These are phyloP conservation scores for Momotus momota DNA, from an alignment of 2,797 vertebrate species.

Conservation along the genomic window DNA sequence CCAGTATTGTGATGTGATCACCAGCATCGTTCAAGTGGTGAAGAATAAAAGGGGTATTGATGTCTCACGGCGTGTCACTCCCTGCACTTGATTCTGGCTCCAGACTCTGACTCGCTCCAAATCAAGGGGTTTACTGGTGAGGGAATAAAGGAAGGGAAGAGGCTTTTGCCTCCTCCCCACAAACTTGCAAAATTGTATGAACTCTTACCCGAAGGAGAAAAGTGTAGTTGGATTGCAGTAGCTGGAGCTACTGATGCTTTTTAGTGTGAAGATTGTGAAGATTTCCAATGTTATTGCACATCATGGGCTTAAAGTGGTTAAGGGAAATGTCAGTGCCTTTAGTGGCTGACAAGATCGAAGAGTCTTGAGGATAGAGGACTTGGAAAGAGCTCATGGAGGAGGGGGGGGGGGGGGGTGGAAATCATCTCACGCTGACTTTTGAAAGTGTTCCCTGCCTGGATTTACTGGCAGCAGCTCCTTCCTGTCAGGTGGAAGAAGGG, in stretches of 20 bases:
- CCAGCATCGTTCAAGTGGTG: not conserved
- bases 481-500: not conserved
- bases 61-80: rapidly evolving
- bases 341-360: not conserved
- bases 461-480: not conserved
- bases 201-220: not conserved
- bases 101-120: not conserved
- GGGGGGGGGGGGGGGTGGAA: too few relatives aligned
- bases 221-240: not conserved
- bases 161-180: not conserved
- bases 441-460: not conserved
- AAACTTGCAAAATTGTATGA: not conserved
- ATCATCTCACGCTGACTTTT: not conserved
- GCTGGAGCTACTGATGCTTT: not conserved
- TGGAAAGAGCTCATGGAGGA: not conserved
- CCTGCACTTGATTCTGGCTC: not conserved
- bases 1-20: not conserved
- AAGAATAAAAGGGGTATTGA: not conserved
- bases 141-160: not conserved
- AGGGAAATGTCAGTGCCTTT: not conserved
- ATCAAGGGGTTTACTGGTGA: not conserved
- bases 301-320: not conserved
- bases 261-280: not conserved
- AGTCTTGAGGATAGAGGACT: not conserved
- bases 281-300: not conserved